Percentiles rank a stretch among this genome's conserved stretches.
Conservation (phyloP, 2,113 vertebrate species). For the Phrynosoma blainvillii region DNA sequence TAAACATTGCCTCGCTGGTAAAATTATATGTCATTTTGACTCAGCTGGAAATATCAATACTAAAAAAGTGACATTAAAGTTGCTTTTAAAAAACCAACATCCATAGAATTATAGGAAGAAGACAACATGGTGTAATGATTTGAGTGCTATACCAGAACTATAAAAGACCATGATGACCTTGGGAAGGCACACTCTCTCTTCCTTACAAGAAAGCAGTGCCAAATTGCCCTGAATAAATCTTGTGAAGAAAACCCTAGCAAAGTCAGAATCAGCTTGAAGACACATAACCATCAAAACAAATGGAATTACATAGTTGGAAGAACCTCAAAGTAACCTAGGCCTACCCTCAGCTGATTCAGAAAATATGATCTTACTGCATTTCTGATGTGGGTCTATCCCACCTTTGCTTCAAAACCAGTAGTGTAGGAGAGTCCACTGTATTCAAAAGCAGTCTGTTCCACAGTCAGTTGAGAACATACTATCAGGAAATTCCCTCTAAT, state of each 20-base stretch:
- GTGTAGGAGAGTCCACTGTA: neutral
- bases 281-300: neutral
- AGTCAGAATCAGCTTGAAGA: too few relatives aligned
- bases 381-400: neutral
- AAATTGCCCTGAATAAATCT: too few relatives aligned
- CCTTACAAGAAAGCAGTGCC: too few relatives aligned
- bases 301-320: neutral
- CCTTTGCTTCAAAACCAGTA: neutral
- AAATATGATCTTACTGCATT: neutral
- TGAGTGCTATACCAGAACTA: too few relatives aligned
- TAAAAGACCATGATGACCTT: too few relatives aligned
- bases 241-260: too few relatives aligned
- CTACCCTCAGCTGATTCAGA: neutral
- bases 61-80: constrained; percentile 31
- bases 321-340: neutral
- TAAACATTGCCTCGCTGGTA: constrained; percentile 58
- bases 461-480: neutral
- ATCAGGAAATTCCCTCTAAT: neutral
- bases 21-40: constrained; percentile 60
- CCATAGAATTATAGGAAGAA: constrained; percentile 36
- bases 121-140: neutral
- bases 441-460: neutral
- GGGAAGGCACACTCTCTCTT: too few relatives aligned
- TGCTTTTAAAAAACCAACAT: neutral
- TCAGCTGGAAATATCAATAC: constrained; percentile 62